These are phyloP conservation scores for Cranoglanis bouderius DNA, from an alignment of 2,113 vertebrate species.

Conservation along the genomic window DNA sequence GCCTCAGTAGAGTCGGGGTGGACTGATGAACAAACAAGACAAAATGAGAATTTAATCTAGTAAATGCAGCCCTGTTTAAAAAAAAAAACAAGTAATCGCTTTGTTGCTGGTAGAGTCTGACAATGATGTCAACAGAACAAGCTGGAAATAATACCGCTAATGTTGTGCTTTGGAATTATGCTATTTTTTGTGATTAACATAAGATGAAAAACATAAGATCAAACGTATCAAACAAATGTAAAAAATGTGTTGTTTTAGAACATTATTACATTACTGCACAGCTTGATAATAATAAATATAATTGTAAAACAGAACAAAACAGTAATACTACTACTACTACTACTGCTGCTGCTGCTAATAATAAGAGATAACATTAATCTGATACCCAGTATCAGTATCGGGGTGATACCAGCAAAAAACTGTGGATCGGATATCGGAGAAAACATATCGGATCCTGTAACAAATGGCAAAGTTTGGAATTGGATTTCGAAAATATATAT, in stretches of 20 bases:
- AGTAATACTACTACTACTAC: not conserved
- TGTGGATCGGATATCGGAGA: not conserved
- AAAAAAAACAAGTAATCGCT: not conserved
- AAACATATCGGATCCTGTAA: not conserved
- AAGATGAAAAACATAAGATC: not conserved
- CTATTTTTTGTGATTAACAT: not conserved
- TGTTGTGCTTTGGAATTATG: not conserved
- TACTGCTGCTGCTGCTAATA: not conserved
- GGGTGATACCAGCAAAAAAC: not conserved
- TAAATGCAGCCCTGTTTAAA: not conserved
- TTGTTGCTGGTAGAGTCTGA: not conserved
- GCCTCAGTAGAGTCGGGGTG: slow-evolving; percentile 86
- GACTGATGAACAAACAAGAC: slow-evolving; percentile 69
- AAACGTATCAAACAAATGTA: not conserved
- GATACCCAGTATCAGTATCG: not conserved
- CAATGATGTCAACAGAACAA: not conserved
- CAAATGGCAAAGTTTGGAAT: not conserved
- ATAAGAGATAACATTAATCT: not conserved
- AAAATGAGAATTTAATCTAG: not conserved
- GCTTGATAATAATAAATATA: not conserved
- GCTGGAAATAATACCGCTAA: not conserved
- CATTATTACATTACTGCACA: not conserved
- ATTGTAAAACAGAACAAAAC: too few relatives aligned
- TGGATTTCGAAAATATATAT: too few relatives aligned
- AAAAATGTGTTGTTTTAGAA: not conserved